A percentile compares a stretch with the other conserved stretches of the same genome.
phyloP scores from a whole-genome alignment of 1,140 invertebrate species.

The Neuroterus valhalla region DNA sequence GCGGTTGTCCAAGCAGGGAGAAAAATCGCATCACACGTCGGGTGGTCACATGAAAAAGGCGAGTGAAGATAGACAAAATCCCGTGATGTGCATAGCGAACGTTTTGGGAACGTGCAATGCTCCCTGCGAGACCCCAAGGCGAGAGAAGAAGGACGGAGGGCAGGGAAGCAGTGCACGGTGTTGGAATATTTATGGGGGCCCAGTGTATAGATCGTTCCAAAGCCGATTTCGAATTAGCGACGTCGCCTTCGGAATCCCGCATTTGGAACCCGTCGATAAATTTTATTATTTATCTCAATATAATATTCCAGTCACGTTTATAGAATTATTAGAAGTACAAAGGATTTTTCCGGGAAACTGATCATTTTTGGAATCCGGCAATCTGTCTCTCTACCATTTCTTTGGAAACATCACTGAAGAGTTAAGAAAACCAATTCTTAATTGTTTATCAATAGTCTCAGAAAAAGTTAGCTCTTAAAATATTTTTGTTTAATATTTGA shows the following conservation, averaged over 20 bases:
- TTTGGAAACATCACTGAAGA: not conserved
- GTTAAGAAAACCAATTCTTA: no score
- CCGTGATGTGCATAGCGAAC: slow-evolving; percentile 49
- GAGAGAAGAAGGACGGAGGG: slow-evolving; percentile 41
- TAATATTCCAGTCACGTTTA: slow-evolving; percentile 25
- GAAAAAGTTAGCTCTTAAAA: no score
- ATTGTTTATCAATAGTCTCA: no score
- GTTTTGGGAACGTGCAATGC: slow-evolving; percentile 48
- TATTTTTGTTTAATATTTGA: not conserved
- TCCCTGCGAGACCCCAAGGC: slow-evolving; percentile 38
- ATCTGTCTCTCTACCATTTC: not conserved
- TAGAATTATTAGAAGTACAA: slow-evolving; percentile 16
- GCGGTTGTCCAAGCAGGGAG: slow-evolving; percentile 49
- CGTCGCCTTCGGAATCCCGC: slow-evolving; percentile 26
- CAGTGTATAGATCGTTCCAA: slow-evolving; percentile 30
- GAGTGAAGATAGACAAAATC: slow-evolving; percentile 38
- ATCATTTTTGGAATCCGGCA: slow-evolving; percentile 8
- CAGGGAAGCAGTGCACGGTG: slow-evolving; percentile 46
- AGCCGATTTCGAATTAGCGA: slow-evolving; percentile 44
- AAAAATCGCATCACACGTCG: slow-evolving; percentile 35
- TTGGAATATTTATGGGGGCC: slow-evolving; percentile 58
- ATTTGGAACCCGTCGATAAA: slow-evolving; percentile 30
- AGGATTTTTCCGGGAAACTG: slow-evolving; percentile 29
- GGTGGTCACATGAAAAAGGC: slow-evolving; percentile 38
- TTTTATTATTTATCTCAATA: slow-evolving; percentile 16